Evolutionary conservation across 64 coral and sea anemone species (phyloP), one percentile per base, ranked within the genome.

Genomic region (Dendrophyllia cribrosa): DNA sequence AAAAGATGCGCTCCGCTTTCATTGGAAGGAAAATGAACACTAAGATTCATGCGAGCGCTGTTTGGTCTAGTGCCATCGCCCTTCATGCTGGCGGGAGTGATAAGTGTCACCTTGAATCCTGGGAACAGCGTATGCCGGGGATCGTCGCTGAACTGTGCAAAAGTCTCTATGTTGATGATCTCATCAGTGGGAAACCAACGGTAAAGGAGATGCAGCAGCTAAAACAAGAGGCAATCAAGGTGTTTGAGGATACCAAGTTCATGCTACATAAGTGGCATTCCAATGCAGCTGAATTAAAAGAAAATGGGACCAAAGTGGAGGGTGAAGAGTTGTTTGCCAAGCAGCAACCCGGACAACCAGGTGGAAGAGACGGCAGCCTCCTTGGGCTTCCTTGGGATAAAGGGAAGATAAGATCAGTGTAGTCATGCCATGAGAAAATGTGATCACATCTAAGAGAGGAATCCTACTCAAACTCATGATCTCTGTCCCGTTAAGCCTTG

Each of bases 21-120:
- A 63, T 19, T 12, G 60, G 15, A 63, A 16, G 16, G 60, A 4
- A 16, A 63, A 63, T 19, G 60, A 83, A 62, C 55, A 60, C 17
- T 66, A 6, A 43, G 46, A 66, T 66, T 66, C 43, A 49, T 23
- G 43, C 59, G 23, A 15, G 80, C 65, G 19, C 26, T 84, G 19
- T 84, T 84, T n/a, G 25, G 61, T 17, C 11, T 46, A 66, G 2
- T 46, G 6, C 61, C 61, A 66, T 84, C 61, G 4, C 61, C 60
- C 2, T 84, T 84, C 80, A 25, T 84, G 1, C 80, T 84, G 70
- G 60, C 2, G 60, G 60, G 60, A 63, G 60, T 63, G 10, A 63
- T 63, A 10, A 63, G 60, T 15, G 60, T 63, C 60, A 63, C 60
- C 15, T 63, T 63, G 60, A 63, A 63, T 63, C 60, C 60, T 63